A percentile compares a stretch with the other conserved stretches of the same genome.
Evolutionary conservation across 37 sponge, comb jelly and placozoan species (phyloP).

Genomic region (Ianthella basta): DNA sequence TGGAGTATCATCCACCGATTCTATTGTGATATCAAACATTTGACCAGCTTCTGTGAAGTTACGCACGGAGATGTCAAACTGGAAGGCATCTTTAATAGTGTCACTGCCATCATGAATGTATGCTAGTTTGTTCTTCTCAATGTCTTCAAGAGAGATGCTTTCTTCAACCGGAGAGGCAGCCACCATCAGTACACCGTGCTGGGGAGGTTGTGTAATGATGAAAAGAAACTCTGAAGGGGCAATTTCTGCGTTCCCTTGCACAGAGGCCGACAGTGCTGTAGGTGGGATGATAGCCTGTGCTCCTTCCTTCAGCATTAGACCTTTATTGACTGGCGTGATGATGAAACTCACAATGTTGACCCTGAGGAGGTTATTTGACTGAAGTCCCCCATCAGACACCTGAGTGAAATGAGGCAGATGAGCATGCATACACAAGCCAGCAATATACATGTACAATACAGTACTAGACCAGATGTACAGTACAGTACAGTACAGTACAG

Average conservation of each 20-base stretch:
- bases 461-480: too few relatives aligned
- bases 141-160: slow-evolving; percentile 38
- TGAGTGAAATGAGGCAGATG: neutral
- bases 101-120: slow-evolving; percentile 57
- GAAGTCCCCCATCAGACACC: neutral
- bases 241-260: neutral
- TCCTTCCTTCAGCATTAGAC: slow-evolving; percentile 39
- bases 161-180: neutral
- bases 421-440: neutral
- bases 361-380: neutral
- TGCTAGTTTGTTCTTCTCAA: slow-evolving; percentile 8
- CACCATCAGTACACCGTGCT: slow-evolving; percentile 29
- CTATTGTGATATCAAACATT: slow-evolving; percentile 37
- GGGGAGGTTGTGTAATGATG: slow-evolving; percentile 22
- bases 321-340: neutral
- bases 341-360: neutral
- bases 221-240: slow-evolving; percentile 23
- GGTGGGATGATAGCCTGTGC: slow-evolving; percentile 26
- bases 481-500: too few relatives aligned
- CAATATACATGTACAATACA: neutral
- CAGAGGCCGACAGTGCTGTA: slow-evolving; percentile 5
- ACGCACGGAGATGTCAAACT: slow-evolving; percentile 29
- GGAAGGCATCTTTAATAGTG: slow-evolving; percentile 37
- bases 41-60: neutral
- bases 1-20: slow-evolving; percentile 54